Evolutionary conservation across 2,113 vertebrate species (phyloP).

Genomic region (Chaetops frenatus): DNA sequence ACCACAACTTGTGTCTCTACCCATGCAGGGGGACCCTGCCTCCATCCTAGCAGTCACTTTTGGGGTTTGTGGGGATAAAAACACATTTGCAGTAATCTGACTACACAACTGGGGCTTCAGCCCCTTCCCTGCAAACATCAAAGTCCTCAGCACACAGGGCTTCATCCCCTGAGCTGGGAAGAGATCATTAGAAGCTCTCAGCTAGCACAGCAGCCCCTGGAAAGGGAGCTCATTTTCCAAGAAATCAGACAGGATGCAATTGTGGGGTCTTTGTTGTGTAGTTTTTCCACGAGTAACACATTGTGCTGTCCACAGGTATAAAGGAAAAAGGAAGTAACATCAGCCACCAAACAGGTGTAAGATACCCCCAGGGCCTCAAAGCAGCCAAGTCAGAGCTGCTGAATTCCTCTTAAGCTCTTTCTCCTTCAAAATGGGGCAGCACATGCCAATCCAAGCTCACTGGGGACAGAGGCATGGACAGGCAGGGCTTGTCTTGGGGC

Average conservation of each 20-base stretch:
- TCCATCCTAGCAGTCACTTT: neutral
- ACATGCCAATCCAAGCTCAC: fast-evolving
- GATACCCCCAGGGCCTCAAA: neutral
- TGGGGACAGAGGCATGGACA: neutral
- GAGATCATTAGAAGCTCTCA: neutral
- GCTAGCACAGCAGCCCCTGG: neutral
- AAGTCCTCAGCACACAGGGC: neutral
- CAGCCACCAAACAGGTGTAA: neutral
- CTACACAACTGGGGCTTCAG: neutral
- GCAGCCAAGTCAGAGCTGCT: neutral
- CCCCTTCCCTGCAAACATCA: neutral
- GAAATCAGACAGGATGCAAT: neutral
- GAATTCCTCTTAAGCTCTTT: neutral
- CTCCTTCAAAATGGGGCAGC: neutral
- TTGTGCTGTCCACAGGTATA: neutral
- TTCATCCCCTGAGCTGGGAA: neutral
- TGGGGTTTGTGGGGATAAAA: neutral
- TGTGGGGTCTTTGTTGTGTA: neutral
- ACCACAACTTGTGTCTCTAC: neutral
- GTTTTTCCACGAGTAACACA: neutral
- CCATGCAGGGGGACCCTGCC: neutral
- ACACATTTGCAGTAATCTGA: neutral
- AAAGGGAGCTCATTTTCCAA: neutral
- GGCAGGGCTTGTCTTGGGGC: neutral
- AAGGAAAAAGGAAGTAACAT: neutral